Base-by-base conservation (phyloP, 2,113 vertebrate species). In the Nycticebus coucang region DNA sequence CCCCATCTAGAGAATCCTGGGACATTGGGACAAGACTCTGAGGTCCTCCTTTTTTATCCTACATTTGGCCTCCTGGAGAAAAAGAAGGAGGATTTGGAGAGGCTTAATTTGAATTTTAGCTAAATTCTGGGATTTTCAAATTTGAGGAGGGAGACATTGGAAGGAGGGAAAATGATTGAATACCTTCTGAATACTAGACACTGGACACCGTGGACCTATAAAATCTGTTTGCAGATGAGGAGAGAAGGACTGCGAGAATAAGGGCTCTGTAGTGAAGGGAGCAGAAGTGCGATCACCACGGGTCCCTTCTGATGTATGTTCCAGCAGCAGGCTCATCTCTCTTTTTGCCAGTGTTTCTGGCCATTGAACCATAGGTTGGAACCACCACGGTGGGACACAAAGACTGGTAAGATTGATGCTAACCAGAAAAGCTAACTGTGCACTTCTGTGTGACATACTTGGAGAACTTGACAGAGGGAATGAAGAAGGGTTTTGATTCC, bases 1-100 rank as follows among this genome's bases (percentile, higher is more conserved):
- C 50, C 50, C 33, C 80, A 64, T 69, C 41, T 55, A 79, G 9
- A 92, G 82, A 86, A 91, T 83, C 9, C 86, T 95, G 80, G 77
- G 69, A 87, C 45, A 18, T 60, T 45, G 19, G 21, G 24, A 33
- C 24, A 83, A 72, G 53, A 91, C 6, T 71, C n/a, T 13, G 35
- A n/a, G 28, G 6, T 87, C 59, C 64, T 57, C 68, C 35, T 95
- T 35, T 0, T 66, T 18, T 71, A 50, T 33, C 28, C 9, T 41
- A 55, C 15, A 4, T 37, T 91, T 91, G 33, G n/a, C 28, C 68
- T 91, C 66, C 69, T 93, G 30, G 50, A 69, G 77, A 45, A 86
- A 84, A 80, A 57, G 18, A 90, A 5, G 1, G 57, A 80, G 53
- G 10, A 41, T 59, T 41, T 91, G 57, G 41, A 74, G 53, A 89